phyloP scores from a whole-genome alignment of 2,797 vertebrate genomes.

The Cygnus olor region DNA sequence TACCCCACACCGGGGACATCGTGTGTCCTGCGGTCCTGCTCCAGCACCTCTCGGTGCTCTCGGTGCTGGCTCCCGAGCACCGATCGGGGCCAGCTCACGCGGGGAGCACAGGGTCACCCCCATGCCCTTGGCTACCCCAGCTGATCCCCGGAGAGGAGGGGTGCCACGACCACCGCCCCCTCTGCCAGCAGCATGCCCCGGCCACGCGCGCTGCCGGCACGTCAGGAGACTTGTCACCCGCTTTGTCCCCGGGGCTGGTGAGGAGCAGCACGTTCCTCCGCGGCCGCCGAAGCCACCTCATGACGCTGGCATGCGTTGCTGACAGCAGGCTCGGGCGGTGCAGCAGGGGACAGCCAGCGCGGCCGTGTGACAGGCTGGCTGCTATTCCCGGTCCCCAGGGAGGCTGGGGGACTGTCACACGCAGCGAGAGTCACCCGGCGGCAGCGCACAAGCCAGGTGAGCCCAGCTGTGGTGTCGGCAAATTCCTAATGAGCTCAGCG shows the following conservation, averaged over 20 bases:
- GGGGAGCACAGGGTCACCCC: background rate
- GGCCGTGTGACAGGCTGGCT: constrained; percentile 30
- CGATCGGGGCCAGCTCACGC: background rate
- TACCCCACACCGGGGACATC: background rate
- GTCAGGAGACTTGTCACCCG: background rate
- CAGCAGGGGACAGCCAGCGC: constrained; percentile 30
- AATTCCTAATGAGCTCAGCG: constrained; percentile 67
- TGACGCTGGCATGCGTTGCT: background rate
- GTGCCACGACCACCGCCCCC: background rate
- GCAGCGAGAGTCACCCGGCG: constrained; percentile 6
- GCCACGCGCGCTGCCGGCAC: rapidly evolving
- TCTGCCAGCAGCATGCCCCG: background rate
- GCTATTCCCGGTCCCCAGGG: constrained; percentile 38
- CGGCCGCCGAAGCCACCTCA: background rate
- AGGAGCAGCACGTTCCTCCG: background rate
- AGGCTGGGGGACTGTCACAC: constrained; percentile 49
- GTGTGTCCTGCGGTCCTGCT: no score
- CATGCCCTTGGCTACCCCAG: background rate
- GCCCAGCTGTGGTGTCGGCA: constrained; percentile 55
- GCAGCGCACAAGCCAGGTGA: constrained; percentile 17
- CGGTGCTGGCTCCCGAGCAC: background rate
- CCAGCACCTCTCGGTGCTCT: background rate
- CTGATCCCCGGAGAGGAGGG: background rate
- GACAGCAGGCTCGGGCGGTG: background rate
- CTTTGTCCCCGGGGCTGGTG: background rate